A percentile compares a stretch with the other conserved stretches of the same genome.
Evolutionary conservation across 2,888 invertebrate species (phyloP).

Genomic region (Coleophora deauratella): DNA sequence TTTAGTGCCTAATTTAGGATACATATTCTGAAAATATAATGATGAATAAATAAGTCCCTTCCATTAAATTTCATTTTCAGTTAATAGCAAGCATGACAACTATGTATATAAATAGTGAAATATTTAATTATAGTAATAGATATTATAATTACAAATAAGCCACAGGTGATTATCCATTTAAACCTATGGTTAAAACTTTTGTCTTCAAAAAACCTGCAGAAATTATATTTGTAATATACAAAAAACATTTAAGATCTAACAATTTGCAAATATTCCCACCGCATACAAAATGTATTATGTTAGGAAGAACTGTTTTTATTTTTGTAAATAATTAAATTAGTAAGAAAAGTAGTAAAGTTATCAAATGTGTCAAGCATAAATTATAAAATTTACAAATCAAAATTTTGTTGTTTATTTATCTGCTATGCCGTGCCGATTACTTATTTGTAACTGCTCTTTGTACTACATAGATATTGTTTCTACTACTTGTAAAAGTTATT

Average conservation of each 20-base stretch:
- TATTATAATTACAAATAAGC: not conserved
- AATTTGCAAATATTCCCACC: slow-evolving; percentile 65
- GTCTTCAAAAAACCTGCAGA: too few species aligned
- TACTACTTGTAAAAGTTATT: too few species aligned
- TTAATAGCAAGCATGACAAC: not conserved
- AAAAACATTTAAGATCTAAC: slow-evolving; percentile 43
- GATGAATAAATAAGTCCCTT: too few species aligned
- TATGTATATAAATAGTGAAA: not conserved
- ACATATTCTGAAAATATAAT: slow-evolving; percentile 32
- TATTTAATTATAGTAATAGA: not conserved
- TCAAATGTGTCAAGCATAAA: not conserved
- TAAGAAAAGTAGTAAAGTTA: slow-evolving; percentile 32
- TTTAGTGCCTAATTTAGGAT: slow-evolving; percentile 68
- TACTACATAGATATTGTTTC: too few species aligned
- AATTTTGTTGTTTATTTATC: slow-evolving; percentile 19
- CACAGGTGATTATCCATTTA: too few species aligned
- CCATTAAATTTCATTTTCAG: slow-evolving; percentile 3
- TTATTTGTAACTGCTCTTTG: too few species aligned
- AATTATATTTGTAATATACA: too few species aligned
- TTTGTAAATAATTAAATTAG: slow-evolving; percentile 44
- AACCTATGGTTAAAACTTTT: too few species aligned
- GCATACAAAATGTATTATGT: slow-evolving; percentile 59
- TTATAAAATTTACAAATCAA: slow-evolving; percentile 18
- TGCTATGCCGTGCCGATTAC: too few species aligned
- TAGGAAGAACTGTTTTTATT: slow-evolving; percentile 40